Conservation (phyloP, 2,113 vertebrate species). For the Tursiops truncatus region DNA sequence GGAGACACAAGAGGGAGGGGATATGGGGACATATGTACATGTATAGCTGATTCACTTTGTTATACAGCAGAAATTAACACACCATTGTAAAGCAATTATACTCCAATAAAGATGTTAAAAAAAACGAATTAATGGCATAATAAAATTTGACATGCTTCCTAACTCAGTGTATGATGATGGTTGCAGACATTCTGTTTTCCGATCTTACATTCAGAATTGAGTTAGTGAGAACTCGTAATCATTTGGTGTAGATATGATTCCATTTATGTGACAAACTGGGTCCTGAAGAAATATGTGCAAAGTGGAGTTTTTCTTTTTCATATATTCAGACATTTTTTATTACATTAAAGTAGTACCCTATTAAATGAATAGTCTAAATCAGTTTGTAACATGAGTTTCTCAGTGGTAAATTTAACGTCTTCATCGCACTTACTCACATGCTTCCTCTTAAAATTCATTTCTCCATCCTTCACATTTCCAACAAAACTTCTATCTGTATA, state of each 20-base stretch:
- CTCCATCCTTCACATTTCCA: neutral
- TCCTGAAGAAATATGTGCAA: neutral
- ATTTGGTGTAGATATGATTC: neutral
- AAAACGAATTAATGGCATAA: neutral
- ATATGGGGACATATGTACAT: too few relatives aligned
- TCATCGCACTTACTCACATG: neutral
- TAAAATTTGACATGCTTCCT: neutral
- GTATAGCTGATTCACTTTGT: too few relatives aligned
- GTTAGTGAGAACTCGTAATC: neutral
- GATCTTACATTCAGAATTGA: neutral
- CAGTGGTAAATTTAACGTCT: neutral
- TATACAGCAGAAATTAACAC: too few relatives aligned
- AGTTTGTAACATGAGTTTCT: neutral
- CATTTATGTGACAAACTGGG: neutral
- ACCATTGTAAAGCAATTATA: too few relatives aligned
- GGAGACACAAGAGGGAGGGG: too few relatives aligned
- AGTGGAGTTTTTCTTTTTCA: neutral
- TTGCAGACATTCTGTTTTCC: neutral
- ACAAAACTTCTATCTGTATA: neutral
- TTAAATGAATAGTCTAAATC: neutral
- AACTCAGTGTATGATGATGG: neutral
- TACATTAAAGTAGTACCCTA: neutral
- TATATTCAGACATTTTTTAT: neutral
- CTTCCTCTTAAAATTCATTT: constrained; percentile 16
- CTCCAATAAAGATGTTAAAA: too few relatives aligned